A percentile compares a stretch with the other conserved stretches of the same genome.
phyloP scores from a whole-genome alignment of 2,888 invertebrate species.

The Sminthurinus aureus region DNA sequence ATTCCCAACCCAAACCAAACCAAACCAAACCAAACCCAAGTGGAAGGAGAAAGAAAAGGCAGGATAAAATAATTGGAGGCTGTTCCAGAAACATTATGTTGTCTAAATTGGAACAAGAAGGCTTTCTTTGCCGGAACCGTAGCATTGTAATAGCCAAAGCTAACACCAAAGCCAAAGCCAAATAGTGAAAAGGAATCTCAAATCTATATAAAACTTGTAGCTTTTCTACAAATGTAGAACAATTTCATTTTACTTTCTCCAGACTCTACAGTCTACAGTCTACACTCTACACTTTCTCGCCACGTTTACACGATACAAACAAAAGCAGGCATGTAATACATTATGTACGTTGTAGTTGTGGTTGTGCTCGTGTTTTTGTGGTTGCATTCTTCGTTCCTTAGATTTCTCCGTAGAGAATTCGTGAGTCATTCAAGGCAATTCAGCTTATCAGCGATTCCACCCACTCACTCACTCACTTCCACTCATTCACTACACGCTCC shows the following conservation, averaged over 20 bases:
- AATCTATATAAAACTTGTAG: neutral
- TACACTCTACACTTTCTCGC: neutral
- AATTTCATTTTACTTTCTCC: too few relatives aligned
- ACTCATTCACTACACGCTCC: neutral
- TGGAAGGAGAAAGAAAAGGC: neutral
- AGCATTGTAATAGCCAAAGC: too few relatives aligned
- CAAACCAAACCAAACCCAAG: neutral
- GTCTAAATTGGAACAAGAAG: too few relatives aligned
- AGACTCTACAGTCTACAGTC: neutral
- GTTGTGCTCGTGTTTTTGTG: neutral
- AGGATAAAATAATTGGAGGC: neutral
- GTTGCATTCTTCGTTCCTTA: neutral
- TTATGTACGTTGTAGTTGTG: neutral
- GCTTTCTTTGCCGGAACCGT: too few relatives aligned
- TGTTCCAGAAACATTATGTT: too few relatives aligned
- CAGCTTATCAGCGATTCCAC: conserved; percentile 34
- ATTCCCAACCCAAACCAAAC: too few relatives aligned
- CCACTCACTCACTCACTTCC: conserved; percentile 21
- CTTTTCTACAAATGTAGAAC: too few relatives aligned
- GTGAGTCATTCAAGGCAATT: conserved; percentile 13
- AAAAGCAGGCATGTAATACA: neutral
- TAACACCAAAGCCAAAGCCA: too few relatives aligned
- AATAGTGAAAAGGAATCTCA: too few relatives aligned
- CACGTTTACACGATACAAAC: too few relatives aligned
- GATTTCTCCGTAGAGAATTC: neutral